Base-by-base conservation (phyloP, 2,888 invertebrate genomes). In the Meiosimyza platycephala region DNA sequence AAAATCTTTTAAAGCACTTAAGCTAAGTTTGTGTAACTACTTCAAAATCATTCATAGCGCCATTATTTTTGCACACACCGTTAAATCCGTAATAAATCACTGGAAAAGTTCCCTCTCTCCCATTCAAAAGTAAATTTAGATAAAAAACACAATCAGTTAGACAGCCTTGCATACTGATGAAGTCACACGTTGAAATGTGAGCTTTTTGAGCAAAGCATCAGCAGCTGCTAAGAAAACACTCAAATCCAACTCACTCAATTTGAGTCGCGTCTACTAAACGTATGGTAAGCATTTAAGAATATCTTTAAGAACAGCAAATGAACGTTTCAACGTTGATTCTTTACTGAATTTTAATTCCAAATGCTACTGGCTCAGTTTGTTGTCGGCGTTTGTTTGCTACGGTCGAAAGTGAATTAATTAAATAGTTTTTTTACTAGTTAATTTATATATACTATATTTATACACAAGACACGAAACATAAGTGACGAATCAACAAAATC, bases 181-280 rank as follows among this genome's bases (percentile, higher is more conserved):
- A 40, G 40, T 40, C 9, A 40, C 7, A 40, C 40, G 22, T 22
- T 3, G 40, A 54, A 12, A 28, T 13, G 57, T 6, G 12, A 57
- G 57, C 57, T 57, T 57, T 57, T 18, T 6, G 12, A 57, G 57
- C 57, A 57, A 15, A 22, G 28, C 28, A 22, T 57, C 5, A 18
- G 57, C 57, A 28, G 18, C 55, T 55, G 55, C 9, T 22, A 22
- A 22, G 9, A 57, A 12, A 3, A 6, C 9, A 40, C 40, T 40
- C 40, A 40, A 40, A 40, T 22, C 22, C 18, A 57, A 15, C 13
- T 57, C 57, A 57, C 57, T 57, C 57, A 28, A 57, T 57, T 57
- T 57, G 57, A 57, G 57, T 57, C 12, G 15, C 12, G 15, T 15
- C 7, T 40, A 40, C 40, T 40, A 2, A 40, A 40, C 13, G 28